These are phyloP conservation scores for Paedocypris sp. DNA, from an alignment of 2,113 vertebrate species.

Conservation along the genomic window DNA sequence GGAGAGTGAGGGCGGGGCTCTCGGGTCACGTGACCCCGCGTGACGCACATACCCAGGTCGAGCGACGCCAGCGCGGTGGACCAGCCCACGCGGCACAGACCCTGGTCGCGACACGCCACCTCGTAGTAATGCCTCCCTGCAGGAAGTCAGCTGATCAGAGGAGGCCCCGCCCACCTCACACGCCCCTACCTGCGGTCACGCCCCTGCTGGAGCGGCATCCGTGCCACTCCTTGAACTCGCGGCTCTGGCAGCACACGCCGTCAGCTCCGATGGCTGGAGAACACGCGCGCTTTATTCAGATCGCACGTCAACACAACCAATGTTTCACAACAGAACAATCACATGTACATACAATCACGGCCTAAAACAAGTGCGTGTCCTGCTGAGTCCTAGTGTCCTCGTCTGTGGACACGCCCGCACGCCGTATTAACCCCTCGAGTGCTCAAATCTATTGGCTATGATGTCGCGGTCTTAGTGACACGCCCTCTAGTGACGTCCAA, in stretches of 20 bases:
- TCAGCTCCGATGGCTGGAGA: slow-evolving; percentile 82
- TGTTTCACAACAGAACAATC: background rate
- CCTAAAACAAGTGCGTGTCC: too few relatives aligned
- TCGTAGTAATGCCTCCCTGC: slow-evolving; percentile 89
- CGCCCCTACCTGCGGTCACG: slow-evolving; percentile 79
- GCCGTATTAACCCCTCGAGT: too few relatives aligned
- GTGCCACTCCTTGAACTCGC: slow-evolving; percentile 97
- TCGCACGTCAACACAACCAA: background rate
- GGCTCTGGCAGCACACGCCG: slow-evolving; percentile 92
- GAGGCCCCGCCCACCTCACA: too few relatives aligned
- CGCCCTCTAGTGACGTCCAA: too few relatives aligned
- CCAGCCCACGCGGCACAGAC: slow-evolving; percentile 92
- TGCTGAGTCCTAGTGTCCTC: too few relatives aligned
- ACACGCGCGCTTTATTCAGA: too few relatives aligned
- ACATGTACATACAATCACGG: too few relatives aligned
- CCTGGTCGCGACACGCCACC: slow-evolving; percentile 87
- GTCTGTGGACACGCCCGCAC: too few relatives aligned
- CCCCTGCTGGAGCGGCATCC: slow-evolving; percentile 87
- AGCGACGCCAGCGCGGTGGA: slow-evolving; percentile 82
- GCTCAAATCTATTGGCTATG: too few relatives aligned
- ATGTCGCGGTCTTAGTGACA: too few relatives aligned
- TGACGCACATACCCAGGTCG: slow-evolving; percentile 72
- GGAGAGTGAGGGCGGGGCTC: slow-evolving; percentile 77
- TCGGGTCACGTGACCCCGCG: slow-evolving; percentile 72
- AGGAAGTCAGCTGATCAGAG: too few relatives aligned